A percentile compares a stretch with the other conserved stretches of the same genome.
Conservation (phyloP, 92 coral and sea anemone genomes). For the Siderastrea radians region DNA sequence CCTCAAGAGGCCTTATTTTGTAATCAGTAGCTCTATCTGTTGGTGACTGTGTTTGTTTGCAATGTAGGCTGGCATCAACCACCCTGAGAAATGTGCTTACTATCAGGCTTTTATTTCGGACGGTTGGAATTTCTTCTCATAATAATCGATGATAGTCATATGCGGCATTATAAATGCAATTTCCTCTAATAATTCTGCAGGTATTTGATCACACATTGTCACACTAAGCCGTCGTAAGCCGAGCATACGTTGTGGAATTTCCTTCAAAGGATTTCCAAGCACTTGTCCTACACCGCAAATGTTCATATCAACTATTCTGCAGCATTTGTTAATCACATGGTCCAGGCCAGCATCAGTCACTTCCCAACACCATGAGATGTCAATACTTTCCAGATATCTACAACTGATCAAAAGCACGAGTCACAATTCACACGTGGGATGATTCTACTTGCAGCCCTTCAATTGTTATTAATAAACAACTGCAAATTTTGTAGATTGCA, state of each 20-base stretch:
- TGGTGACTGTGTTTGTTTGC: background rate
- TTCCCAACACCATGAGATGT: slow-evolving; percentile 98
- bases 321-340: slow-evolving; percentile 71
- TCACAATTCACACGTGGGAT: too few relatives aligned
- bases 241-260: slow-evolving; percentile 74
- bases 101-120: background rate
- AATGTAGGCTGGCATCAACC: background rate
- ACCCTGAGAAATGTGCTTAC: background rate
- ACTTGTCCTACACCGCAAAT: slow-evolving; percentile 81
- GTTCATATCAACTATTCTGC: slow-evolving; percentile 65
- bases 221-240: slow-evolving; percentile 78
- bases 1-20: background rate
- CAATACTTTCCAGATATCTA: slow-evolving; percentile 76
- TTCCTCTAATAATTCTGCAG: slow-evolving; percentile 85
- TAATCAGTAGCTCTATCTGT: background rate
- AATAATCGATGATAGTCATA: slow-evolving; percentile 80
- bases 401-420: slow-evolving; percentile 64
- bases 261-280: slow-evolving; percentile 78
- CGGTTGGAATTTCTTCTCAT: slow-evolving; percentile 71
- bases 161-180: slow-evolving; percentile 67
- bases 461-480: too few relatives aligned
- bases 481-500: too few relatives aligned
- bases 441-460: too few relatives aligned
- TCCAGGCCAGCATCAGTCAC: slow-evolving; percentile 89
- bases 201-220: slow-evolving; percentile 83